Conservation (phyloP, 2,888 invertebrate genomes). For the Argyra leucocephala region DNA sequence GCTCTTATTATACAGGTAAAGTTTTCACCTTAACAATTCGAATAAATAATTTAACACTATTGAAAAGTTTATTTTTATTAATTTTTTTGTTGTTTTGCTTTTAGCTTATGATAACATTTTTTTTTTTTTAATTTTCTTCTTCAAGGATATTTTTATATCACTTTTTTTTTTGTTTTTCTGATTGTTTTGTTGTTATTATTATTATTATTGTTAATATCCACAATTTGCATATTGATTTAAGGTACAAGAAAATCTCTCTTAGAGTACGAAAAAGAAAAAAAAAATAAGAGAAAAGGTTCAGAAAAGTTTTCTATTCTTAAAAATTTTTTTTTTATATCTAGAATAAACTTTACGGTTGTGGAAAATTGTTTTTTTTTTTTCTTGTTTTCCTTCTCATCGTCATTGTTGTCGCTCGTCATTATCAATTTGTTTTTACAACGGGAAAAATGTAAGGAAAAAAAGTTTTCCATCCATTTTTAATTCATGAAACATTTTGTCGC, state of each 20-base stretch:
- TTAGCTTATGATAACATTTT: neutral
- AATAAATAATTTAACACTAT: slow-evolving; percentile 6
- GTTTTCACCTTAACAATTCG: slow-evolving; percentile 2
- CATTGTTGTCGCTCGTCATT: neutral
- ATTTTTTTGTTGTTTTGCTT: neutral
- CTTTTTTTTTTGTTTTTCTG: too few species aligned
- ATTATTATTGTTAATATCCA: neutral
- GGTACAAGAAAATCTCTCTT: too few species aligned
- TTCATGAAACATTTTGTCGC: neutral
- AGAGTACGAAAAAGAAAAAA: neutral
- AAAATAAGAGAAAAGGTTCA: neutral
- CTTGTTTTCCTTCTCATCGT: neutral
- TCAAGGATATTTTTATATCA: too few species aligned
- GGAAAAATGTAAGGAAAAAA: too few species aligned
- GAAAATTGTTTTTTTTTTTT: too few species aligned
- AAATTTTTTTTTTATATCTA: too few species aligned
- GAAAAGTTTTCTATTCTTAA: neutral
- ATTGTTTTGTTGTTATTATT: neutral
- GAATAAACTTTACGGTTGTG: too few species aligned
- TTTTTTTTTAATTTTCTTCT: neutral
- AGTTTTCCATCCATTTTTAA: neutral
- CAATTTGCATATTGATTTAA: slow-evolving; percentile 1
- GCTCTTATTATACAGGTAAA: neutral
- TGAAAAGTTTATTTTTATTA: neutral
- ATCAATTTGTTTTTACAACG: neutral